Conservation (phyloP, 2,113 vertebrate species). For the Phyllostomus discolor region DNA sequence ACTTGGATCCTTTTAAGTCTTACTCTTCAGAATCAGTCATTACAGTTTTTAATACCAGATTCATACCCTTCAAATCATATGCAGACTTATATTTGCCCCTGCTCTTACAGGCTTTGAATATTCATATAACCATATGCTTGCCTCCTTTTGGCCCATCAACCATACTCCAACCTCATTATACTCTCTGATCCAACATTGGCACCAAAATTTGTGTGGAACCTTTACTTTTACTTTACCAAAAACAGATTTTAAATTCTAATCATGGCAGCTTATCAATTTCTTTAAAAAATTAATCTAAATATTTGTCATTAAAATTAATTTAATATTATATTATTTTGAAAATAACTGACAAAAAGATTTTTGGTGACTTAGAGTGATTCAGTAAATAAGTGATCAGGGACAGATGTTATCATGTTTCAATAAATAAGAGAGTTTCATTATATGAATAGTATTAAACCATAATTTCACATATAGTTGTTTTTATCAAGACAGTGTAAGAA, state of each 20-base stretch:
- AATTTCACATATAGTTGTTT: background rate
- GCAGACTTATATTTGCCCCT: fast-evolving
- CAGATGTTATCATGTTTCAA: background rate
- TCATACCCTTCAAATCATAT: background rate
- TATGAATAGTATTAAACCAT: background rate
- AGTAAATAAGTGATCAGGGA: background rate
- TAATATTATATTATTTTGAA: background rate
- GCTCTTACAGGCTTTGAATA: background rate
- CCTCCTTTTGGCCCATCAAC: background rate
- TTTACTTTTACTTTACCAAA: background rate
- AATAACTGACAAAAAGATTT: background rate
- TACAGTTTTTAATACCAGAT: background rate
- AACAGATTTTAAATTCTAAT: background rate
- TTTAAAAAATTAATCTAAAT: background rate
- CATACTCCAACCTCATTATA: background rate
- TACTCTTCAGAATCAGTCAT: background rate
- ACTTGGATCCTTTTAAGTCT: background rate
- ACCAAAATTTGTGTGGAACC: background rate
- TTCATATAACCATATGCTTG: background rate
- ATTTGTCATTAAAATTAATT: background rate
- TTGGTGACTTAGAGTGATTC: background rate
- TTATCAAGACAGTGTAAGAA: background rate
- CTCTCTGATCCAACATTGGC: fast-evolving
- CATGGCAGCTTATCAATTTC: background rate
- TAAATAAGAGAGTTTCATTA: background rate